phyloP scores from a whole-genome alignment of 2,888 invertebrate genomes.

The Alcis repandata region DNA sequence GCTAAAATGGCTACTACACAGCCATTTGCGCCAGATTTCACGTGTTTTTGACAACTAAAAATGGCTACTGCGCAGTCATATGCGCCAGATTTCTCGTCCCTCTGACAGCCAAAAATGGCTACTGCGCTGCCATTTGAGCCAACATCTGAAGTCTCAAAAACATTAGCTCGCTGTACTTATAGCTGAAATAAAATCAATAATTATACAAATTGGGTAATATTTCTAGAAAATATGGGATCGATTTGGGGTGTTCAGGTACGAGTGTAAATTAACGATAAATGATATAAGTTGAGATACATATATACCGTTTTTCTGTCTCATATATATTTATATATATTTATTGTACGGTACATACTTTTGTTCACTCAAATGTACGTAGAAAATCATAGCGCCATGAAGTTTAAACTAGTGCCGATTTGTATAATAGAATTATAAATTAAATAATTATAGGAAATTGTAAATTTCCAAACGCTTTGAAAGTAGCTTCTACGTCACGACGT shows the following conservation, averaged over 20 bases:
- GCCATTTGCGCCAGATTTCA: no score
- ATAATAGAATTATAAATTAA: constrained; percentile 21
- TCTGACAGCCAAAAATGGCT: no score
- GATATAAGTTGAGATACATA: background rate
- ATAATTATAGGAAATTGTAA: constrained; percentile 69
- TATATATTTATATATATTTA: constrained; percentile 14
- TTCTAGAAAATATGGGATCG: background rate
- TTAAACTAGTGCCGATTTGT: constrained; percentile 37
- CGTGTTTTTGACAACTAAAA: no score
- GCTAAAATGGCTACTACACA: no score
- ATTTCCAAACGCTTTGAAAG: constrained; percentile 73
- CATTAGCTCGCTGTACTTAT: background rate
- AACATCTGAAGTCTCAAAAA: no score
- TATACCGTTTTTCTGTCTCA: constrained; percentile 11
- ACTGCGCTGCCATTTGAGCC: no score
- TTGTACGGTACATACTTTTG: constrained; percentile 24
- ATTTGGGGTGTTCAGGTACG: constrained; percentile 21
- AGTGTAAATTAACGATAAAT: background rate
- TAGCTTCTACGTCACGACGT: constrained; percentile 75
- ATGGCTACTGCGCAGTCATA: no score
- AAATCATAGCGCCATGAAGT: constrained; percentile 5
- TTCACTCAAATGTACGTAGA: constrained; percentile 19
- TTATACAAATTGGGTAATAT: constrained; percentile 1
- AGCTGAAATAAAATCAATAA: background rate
- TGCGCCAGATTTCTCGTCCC: no score